Percentiles rank a stretch among this genome's conserved stretches.
Evolutionary conservation across 2,888 invertebrate species (phyloP).

Genomic region (Sarcophaga caerulescens): DNA sequence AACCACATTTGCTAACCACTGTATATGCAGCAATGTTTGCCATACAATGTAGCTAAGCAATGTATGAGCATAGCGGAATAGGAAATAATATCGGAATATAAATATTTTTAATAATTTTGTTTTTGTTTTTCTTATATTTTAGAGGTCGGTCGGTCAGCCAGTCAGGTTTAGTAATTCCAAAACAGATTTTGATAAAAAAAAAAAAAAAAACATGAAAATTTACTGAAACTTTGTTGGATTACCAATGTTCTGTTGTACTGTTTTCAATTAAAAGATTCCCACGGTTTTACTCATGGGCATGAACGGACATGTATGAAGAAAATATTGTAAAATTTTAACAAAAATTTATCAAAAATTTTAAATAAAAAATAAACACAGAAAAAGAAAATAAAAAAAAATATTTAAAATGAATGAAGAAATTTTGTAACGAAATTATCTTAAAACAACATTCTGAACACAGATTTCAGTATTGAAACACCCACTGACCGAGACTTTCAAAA

Average conservation of each 20-base stretch:
- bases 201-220: no score
- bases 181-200: constrained; percentile 54
- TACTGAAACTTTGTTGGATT: neutral
- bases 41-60: neutral
- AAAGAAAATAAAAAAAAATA: neutral
- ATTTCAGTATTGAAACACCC: no score
- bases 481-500: no score
- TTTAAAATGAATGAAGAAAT: no score
- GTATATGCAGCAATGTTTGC: neutral
- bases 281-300: constrained; percentile 17
- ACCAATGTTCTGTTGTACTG: constrained; percentile 41
- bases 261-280: constrained; percentile 47
- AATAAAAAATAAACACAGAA: neutral
- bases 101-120: neutral
- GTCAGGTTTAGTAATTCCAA: constrained; percentile 51
- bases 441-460: constrained; percentile 28
- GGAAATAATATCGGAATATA: neutral
- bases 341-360: neutral
- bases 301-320: neutral
- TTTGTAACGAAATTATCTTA: constrained; percentile 30
- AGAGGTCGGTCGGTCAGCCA: constrained; percentile 58
- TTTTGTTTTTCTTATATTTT: constrained; percentile 41
- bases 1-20: neutral
- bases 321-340: neutral
- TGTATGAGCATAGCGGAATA: neutral